phyloP scores from a whole-genome alignment of 2,797 vertebrate genomes.

The Alectoris magna region DNA sequence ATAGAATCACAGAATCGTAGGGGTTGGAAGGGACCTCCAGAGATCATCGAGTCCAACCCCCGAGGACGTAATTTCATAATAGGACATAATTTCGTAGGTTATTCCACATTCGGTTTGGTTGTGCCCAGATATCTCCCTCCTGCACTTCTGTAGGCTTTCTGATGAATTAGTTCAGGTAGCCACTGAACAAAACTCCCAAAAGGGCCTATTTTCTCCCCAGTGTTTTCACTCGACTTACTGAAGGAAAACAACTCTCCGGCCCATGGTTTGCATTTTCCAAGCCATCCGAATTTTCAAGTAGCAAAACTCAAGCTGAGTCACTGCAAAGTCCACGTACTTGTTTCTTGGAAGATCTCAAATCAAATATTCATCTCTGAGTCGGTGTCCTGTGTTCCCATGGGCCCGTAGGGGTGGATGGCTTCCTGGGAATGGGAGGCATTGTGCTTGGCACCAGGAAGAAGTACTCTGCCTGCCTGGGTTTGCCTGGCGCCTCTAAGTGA shows the following conservation, averaged over 20 bases:
- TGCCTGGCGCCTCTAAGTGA: neutral
- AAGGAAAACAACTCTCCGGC: conserved; percentile 38
- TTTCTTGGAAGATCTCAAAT: conserved; percentile 39
- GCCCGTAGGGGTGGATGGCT: neutral
- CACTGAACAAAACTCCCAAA: conserved; percentile 39
- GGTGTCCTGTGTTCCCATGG: neutral
- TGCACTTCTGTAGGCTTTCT: neutral
- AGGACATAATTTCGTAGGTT: neutral
- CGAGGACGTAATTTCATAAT: too few species aligned
- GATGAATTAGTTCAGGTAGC: neutral
- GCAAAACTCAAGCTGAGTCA: conserved; percentile 40
- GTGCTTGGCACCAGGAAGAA: fast-evolving
- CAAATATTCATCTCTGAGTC: conserved; percentile 29
- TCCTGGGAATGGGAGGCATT: neutral
- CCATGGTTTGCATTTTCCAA: conserved; percentile 22
- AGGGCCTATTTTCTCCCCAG: neutral
- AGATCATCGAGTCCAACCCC: too few species aligned
- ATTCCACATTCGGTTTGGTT: neutral
- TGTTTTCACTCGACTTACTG: conserved; percentile 46
- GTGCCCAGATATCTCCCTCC: neutral
- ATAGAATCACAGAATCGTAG: too few species aligned
- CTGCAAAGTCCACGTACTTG: neutral
- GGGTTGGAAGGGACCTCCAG: too few species aligned
- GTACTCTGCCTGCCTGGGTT: neutral
- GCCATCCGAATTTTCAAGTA: conserved; percentile 38